Base-by-base conservation (phyloP, 1,140 invertebrate species). In the Liolophura sinensis region DNA sequence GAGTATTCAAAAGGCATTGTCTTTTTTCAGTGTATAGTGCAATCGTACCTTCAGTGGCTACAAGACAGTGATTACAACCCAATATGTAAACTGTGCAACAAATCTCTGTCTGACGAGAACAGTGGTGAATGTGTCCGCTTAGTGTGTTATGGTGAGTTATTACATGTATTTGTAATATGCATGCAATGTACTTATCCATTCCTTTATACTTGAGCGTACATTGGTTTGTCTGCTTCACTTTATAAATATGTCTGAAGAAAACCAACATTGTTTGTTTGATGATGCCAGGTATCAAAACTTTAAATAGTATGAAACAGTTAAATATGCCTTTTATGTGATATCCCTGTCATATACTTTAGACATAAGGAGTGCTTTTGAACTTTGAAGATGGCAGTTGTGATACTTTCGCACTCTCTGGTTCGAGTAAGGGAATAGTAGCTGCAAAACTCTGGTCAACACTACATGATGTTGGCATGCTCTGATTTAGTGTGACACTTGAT, bases 31-130 rank as follows among this genome's bases (percentile, higher is more conserved):
- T 99, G 97, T 83, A 92, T 98, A 70, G 94, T 99, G 49, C 95
- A 98, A 84, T 98, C 96, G 1, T 99, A 99, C 87, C 84, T 98
- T 57, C 91, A 95, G 82, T 99, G 97, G 97, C 87, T 99, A 54
- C 92, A 97, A 86, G 96, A 99, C 82, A 95, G 93, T 83, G 95
- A 97, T 82, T 98, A 96, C 83, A 93, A 95, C 85, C 91, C 94
- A 25, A 89, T 91, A 70, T 99, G 96, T 86, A 89, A 89, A 75
- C 85, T 98, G 16, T 98, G 96, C 82, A 89, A 90, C 31, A 89
- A 91, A 75, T 89, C 89, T 69, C 86, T 98, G 61, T 89, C 87
- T 68, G 88, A 90, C 73, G 91, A 91, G 65, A 62, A 75, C 48
- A 73, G 60, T 69, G 78, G 79, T 47, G 93, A 96, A 80, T 97